Percentiles rank a stretch among this genome's conserved stretches.
Evolutionary conservation across 2,888 invertebrate genomes (phyloP).

Genomic region (Lobophora halterata): DNA sequence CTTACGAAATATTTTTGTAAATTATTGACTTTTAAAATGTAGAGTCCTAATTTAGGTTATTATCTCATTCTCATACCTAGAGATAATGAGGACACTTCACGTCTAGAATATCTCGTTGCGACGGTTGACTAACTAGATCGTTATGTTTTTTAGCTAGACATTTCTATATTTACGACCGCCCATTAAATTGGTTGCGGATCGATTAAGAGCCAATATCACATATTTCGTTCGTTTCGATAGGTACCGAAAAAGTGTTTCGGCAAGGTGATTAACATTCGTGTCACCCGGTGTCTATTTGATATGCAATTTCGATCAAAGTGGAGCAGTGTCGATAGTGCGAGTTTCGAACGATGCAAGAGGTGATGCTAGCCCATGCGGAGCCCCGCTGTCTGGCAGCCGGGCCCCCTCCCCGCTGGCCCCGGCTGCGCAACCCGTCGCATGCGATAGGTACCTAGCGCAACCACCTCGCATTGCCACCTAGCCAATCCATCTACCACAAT

Average conservation of each 20-base stretch:
- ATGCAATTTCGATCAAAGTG: slow-evolving; percentile 68
- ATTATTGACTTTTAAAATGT: too few species aligned
- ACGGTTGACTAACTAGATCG: slow-evolving; percentile 15
- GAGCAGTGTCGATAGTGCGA: slow-evolving; percentile 72
- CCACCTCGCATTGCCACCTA: slow-evolving; percentile 61
- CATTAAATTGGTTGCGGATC: slow-evolving; percentile 18
- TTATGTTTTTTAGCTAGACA: slow-evolving; percentile 14
- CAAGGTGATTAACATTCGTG: slow-evolving; percentile 36
- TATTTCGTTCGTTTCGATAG: slow-evolving; percentile 25
- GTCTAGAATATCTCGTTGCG: slow-evolving; percentile 9
- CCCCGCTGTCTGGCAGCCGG: slow-evolving; percentile 79
- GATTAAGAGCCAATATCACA: slow-evolving; percentile 21
- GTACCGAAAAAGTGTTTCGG: slow-evolving; percentile 31
- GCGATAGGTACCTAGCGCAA: slow-evolving; percentile 55
- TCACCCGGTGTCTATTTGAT: slow-evolving; percentile 44
- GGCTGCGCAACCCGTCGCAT: slow-evolving; percentile 38
- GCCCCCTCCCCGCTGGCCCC: slow-evolving; percentile 40
- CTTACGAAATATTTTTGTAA: too few species aligned
- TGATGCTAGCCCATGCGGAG: slow-evolving; percentile 78
- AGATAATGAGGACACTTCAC: slow-evolving; percentile 5
- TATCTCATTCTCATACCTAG: too few species aligned
- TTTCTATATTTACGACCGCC: slow-evolving; percentile 18
- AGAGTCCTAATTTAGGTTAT: too few species aligned
- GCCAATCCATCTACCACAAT: slow-evolving; percentile 62
- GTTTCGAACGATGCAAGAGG: slow-evolving; percentile 70